A percentile compares a stretch with the other conserved stretches of the same genome.
Conservation (phyloP, 2,113 vertebrate species). For the Apus apus region DNA sequence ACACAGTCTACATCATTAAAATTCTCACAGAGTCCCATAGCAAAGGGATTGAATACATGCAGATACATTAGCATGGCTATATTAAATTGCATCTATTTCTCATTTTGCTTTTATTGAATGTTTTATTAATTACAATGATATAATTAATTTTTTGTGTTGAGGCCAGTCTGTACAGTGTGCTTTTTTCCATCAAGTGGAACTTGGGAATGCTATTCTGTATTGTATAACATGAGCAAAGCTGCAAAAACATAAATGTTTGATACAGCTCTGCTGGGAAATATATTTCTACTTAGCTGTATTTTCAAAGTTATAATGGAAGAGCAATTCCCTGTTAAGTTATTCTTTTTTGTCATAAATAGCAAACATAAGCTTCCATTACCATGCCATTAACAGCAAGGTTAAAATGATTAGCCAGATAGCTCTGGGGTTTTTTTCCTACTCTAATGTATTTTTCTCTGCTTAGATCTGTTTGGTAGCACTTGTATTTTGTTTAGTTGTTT, state of each 20-base stretch:
- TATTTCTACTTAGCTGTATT: constrained; percentile 33
- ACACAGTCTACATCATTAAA: constrained; percentile 6
- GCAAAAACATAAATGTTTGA: constrained; percentile 63
- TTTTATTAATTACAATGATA: constrained; percentile 63
- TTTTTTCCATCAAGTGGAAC: background rate
- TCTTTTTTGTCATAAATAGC: background rate
- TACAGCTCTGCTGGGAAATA: constrained; percentile 49
- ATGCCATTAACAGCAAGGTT: background rate
- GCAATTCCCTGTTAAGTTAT: constrained; percentile 16
- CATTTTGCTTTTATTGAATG: constrained; percentile 35
- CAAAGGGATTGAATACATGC: constrained; percentile 7
- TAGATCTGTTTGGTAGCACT: background rate
- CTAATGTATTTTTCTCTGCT: background rate
- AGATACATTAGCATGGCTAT: background rate
- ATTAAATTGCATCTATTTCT: constrained; percentile 16
- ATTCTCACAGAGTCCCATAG: background rate
- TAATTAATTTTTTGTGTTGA: constrained; percentile 27
- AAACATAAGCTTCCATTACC: background rate
- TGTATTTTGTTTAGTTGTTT: background rate
- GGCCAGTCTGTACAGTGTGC: background rate
- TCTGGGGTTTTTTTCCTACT: background rate
- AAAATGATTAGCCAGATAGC: background rate
- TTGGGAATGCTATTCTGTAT: constrained; percentile 22
- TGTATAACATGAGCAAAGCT: constrained; percentile 52
- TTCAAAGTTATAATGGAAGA: constrained; percentile 24